Percentiles rank a stretch among this genome's conserved stretches.
phyloP scores from a whole-genome alignment of 2,888 invertebrate genomes.

The Athalia rosae region DNA sequence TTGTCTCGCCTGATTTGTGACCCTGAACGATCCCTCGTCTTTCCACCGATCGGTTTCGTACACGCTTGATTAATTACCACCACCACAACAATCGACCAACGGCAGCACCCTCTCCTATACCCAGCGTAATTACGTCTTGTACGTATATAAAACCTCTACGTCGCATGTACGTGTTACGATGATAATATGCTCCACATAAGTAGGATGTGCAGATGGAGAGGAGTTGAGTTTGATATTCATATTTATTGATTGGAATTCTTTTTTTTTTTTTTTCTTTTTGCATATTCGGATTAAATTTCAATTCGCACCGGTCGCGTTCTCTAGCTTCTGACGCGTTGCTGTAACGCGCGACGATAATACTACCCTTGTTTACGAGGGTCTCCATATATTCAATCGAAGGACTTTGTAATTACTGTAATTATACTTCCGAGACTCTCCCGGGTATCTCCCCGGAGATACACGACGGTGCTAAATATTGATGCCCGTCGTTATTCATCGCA shows the following conservation, averaged over 20 bases:
- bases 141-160: too few relatives aligned
- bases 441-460: background rate
- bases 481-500: background rate
- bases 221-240: too few relatives aligned
- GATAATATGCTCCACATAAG: too few relatives aligned
- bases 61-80: background rate
- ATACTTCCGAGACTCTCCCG: background rate
- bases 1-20: constrained; percentile 57
- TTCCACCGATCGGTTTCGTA: background rate
- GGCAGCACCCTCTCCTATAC: too few relatives aligned
- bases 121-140: too few relatives aligned
- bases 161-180: too few relatives aligned
- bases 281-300: too few relatives aligned
- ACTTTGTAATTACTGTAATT: constrained; percentile 13
- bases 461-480: constrained; percentile 8
- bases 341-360: background rate
- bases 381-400: constrained; percentile 11
- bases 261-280: too few relatives aligned
- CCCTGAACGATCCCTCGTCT: constrained; percentile 50
- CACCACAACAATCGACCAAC: background rate
- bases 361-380: constrained; percentile 4
- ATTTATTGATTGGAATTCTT: too few relatives aligned
- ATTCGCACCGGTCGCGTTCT: too few relatives aligned
- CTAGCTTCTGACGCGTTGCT: too few relatives aligned
- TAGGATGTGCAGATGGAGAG: too few relatives aligned